These are phyloP conservation scores for Lasiurus cinereus DNA, from an alignment of 2,113 vertebrate genomes.

Conservation along the genomic window DNA sequence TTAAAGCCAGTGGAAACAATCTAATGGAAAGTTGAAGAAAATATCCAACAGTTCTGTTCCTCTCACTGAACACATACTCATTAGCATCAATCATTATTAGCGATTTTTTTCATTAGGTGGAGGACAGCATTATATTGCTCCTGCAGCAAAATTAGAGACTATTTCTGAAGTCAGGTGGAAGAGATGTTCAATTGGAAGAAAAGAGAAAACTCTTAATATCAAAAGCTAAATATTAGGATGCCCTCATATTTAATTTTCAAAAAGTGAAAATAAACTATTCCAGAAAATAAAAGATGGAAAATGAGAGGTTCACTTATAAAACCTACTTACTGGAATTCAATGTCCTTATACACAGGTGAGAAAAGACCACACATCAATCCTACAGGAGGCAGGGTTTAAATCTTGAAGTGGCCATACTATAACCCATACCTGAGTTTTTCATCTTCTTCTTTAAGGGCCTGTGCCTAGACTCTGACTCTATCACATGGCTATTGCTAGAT, in stretches of 20 bases:
- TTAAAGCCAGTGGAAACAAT: background rate
- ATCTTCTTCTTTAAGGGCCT: background rate
- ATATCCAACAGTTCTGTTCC: background rate
- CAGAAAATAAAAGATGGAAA: background rate
- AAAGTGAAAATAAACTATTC: background rate
- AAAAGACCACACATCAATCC: background rate
- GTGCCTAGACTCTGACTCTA: background rate
- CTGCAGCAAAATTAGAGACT: background rate
- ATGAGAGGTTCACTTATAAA: background rate
- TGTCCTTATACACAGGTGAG: background rate
- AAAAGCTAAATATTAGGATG: background rate
- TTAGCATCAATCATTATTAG: slow-evolving; percentile 47
- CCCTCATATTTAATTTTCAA: background rate
- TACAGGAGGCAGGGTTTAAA: rapidly evolving
- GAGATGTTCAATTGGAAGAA: background rate
- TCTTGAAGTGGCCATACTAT: background rate
- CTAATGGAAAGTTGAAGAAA: background rate
- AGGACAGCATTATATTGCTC: background rate
- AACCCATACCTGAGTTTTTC: no score
- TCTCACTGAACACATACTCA: background rate
- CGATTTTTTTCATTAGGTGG: slow-evolving; percentile 33
- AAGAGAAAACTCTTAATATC: background rate
- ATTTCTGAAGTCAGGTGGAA: background rate
- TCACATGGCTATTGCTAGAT: background rate
- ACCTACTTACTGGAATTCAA: background rate